Evolutionary conservation across 2,888 invertebrate genomes (phyloP).

Genomic region (Brachynemurus nebulosus): DNA sequence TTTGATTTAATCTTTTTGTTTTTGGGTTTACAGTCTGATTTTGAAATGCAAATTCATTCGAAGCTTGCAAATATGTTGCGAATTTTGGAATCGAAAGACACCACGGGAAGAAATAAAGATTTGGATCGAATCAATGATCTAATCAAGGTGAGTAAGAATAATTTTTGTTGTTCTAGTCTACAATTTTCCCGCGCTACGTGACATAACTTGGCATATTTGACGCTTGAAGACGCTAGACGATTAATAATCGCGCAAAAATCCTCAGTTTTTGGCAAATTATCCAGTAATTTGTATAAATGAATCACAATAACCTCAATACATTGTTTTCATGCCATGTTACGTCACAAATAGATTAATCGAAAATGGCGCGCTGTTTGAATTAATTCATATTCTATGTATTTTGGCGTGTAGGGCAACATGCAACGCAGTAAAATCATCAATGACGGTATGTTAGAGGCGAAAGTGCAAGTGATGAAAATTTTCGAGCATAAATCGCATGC

Average conservation of each 20-base stretch:
- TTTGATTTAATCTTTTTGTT: conserved; percentile 22
- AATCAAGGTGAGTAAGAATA: conserved; percentile 37
- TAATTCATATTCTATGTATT: conserved; percentile 20
- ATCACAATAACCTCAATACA: too few relatives aligned
- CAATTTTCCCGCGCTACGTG: too few relatives aligned
- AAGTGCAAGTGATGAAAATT: conserved; percentile 74
- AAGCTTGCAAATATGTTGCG: conserved; percentile 29
- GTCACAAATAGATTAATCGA: too few relatives aligned
- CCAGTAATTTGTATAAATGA: too few relatives aligned
- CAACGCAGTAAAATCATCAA: conserved; percentile 87
- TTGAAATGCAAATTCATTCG: conserved; percentile 35
- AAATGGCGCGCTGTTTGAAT: too few relatives aligned
- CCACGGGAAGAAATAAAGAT: conserved; percentile 26
- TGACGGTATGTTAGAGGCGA: conserved; percentile 82
- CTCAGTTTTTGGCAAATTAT: too few relatives aligned
- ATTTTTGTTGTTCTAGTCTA: too few relatives aligned
- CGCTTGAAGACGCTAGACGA: too few relatives aligned
- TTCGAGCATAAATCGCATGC: conserved; percentile 85
- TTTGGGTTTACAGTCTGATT: conserved; percentile 33
- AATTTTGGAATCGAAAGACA: conserved; percentile 29
- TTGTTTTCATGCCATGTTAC: too few relatives aligned
- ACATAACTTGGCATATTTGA: too few relatives aligned
- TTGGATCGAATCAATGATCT: conserved; percentile 40
- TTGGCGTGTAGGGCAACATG: conserved; percentile 87
- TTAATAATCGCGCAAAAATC: too few relatives aligned